Conservation (phyloP, 2,888 invertebrate genomes). For the Lasioglossum morio region DNA sequence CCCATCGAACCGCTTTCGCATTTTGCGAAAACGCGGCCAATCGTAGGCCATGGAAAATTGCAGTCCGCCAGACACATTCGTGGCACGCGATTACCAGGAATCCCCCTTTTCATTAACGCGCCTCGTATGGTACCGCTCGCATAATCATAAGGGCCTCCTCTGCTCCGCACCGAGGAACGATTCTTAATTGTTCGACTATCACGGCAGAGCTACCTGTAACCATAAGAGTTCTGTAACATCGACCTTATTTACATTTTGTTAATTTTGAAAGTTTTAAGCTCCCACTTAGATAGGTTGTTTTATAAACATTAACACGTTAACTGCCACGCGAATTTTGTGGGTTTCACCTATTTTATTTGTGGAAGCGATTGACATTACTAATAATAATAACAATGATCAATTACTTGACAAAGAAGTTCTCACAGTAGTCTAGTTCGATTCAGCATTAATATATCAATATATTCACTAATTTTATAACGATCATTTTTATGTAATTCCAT, state of each 20-base stretch:
- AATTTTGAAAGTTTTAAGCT: not conserved
- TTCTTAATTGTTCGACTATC: not conserved
- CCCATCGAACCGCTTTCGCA: conserved; percentile 3
- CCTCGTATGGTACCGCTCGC: not conserved
- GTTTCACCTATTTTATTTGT: not conserved
- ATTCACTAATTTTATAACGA: not conserved
- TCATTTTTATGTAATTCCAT: not conserved
- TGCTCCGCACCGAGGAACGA: not conserved
- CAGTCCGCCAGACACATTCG: not conserved
- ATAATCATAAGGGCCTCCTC: not conserved
- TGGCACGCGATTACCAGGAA: not conserved
- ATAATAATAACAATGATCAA: not conserved
- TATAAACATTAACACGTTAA: not conserved
- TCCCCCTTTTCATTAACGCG: not conserved
- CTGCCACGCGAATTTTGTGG: not conserved
- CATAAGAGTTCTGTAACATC: not conserved
- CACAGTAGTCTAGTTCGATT: not conserved
- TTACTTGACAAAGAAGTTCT: not conserved
- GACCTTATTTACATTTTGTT: not conserved
- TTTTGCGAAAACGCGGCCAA: not conserved
- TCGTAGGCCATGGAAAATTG: not conserved
- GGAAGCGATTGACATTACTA: not conserved
- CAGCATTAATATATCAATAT: not conserved
- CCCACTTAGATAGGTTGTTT: not conserved
- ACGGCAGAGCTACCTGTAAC: not conserved